phyloP scores from a whole-genome alignment of 2,888 invertebrate species.

The Luperina nickerlii region DNA sequence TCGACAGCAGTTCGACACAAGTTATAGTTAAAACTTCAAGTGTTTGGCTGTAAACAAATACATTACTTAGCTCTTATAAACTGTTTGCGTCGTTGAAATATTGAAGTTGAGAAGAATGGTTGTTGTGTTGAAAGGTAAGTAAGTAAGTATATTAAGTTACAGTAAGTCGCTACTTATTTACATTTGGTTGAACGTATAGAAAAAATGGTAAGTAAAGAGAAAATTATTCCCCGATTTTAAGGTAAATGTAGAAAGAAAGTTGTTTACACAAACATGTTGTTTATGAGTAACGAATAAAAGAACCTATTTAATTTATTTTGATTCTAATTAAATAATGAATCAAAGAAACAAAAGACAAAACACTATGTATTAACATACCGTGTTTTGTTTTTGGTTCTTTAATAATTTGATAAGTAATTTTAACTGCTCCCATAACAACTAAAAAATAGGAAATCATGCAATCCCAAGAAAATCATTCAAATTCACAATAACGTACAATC shows the following conservation, averaged over 20 bases:
- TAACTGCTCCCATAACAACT: too few species aligned
- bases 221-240: neutral
- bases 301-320: neutral
- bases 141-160: slow-evolving; percentile 10
- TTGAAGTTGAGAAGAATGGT: slow-evolving; percentile 7
- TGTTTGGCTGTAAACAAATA: slow-evolving; percentile 57
- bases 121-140: slow-evolving; percentile 17
- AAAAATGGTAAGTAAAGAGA: neutral
- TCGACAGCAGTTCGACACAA: too few species aligned
- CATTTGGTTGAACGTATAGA: neutral
- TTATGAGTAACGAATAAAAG: neutral
- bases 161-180: slow-evolving; percentile 1
- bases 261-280: neutral
- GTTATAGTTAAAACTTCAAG: slow-evolving; percentile 51
- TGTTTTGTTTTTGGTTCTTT: too few species aligned
- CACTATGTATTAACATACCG: too few species aligned
- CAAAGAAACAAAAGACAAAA: too few species aligned
- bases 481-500: slow-evolving; percentile 16
- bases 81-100: slow-evolving; percentile 26
- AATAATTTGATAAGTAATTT: too few species aligned
- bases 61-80: slow-evolving; percentile 46
- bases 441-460: neutral
- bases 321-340: neutral
- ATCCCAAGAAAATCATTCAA: neutral
- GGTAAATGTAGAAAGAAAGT: neutral